Evolutionary conservation across 2,797 vertebrate genomes (phyloP), one percentile per base, ranked within the genome.

Genomic region (Streptopelia turtur): DNA sequence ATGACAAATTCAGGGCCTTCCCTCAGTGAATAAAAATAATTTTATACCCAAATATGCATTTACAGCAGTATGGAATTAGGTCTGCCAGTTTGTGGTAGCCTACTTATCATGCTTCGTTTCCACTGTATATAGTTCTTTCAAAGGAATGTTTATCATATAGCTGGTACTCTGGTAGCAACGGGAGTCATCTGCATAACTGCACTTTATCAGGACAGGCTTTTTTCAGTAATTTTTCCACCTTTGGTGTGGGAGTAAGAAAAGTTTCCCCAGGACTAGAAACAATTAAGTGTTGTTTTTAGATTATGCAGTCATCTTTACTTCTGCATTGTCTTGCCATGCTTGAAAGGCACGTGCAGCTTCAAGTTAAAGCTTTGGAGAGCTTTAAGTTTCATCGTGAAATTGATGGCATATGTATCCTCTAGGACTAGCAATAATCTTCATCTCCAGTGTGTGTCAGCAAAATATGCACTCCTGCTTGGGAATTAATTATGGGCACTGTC

Each of bases 221-320:
- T 88, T 89, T 75, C 45, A 55, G 61, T 82, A 41, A 27, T 82
- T 94, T 95, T 93, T 64, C 49, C 14, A 78, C 57, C 61, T 87
- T 75, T 93, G 35, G 24, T 90, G 41, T 65, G 16, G 72, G 72
- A 78, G 49, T 83, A 70, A 90, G 59, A 77, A 81, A 90, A 86
- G 31, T 61, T 95, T 95, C 35, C 30, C 17, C 21, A 41, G 57
- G 55, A 66, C 65, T 75, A 81, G 69, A 75, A 95, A 82, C 5
- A 81, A 25, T 50, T 33, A 86, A 78, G 35, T 47, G 53, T 22
- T 80, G 28, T 10, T 92, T 94, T 93, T 78, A 65, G 57, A 79
- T n/a, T 68, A 33, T 6, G 14, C n/a, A 80, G 28, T 81, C 76
- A 68, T 57, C 49, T 86, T 68, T 60, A 53, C 37, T 72, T 81